A percentile compares a stretch with the other conserved stretches of the same genome.
phyloP scores from a whole-genome alignment of 2,797 vertebrate species.

The Pantherophis alleghaniensis region DNA sequence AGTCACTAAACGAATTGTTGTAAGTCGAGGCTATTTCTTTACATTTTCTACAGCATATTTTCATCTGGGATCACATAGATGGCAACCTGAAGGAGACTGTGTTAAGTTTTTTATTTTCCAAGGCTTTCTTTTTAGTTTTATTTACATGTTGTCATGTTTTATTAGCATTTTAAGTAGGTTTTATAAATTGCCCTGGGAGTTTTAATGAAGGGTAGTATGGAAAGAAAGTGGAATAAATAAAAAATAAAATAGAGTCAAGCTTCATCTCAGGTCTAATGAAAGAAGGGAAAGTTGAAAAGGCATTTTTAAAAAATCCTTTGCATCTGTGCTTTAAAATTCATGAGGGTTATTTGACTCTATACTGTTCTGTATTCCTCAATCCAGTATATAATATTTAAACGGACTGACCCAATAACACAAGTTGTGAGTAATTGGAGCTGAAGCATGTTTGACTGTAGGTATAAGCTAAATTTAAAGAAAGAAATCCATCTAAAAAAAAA shows the following conservation, averaged over 20 bases:
- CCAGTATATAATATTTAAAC: background rate
- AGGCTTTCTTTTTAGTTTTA: background rate
- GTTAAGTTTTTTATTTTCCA: background rate
- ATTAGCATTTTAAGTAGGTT: background rate
- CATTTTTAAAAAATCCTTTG: background rate
- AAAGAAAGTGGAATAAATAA: background rate
- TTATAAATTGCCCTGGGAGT: background rate
- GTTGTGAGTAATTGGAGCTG: background rate
- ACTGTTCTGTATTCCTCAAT: background rate
- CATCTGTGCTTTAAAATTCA: background rate
- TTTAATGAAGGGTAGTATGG: background rate
- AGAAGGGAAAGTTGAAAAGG: background rate
- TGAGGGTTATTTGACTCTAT: background rate
- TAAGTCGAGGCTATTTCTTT: background rate
- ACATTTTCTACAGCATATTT: background rate
- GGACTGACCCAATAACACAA: background rate
- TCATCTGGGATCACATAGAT: background rate
- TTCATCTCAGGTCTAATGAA: background rate
- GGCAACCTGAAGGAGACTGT: background rate
- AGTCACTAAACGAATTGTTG: background rate
- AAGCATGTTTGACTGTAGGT: background rate
- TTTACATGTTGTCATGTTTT: background rate
- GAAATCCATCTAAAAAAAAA: background rate
- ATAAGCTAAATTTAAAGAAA: background rate
- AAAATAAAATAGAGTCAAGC: background rate